Conservation (phyloP, 2,888 invertebrate genomes). For the Idaea straminata region DNA sequence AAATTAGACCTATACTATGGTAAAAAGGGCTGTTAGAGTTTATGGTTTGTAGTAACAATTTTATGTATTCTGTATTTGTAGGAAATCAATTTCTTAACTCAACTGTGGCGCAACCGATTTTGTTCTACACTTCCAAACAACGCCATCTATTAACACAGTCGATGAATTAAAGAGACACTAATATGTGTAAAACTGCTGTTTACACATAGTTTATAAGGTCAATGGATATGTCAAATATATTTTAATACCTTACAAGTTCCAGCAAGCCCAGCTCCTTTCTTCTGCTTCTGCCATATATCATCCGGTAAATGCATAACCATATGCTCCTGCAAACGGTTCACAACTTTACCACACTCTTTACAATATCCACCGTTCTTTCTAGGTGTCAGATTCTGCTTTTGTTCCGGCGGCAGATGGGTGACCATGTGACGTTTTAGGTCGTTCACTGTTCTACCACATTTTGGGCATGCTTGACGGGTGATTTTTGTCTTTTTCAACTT, state of each 20-base stretch:
- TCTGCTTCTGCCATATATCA: background rate
- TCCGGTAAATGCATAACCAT: constrained; percentile 42
- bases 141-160: too few species aligned
- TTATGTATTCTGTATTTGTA: too few species aligned
- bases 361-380: constrained; percentile 41
- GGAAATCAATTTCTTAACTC: too few species aligned
- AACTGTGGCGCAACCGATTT: too few species aligned
- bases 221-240: background rate
- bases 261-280: background rate
- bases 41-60: too few species aligned
- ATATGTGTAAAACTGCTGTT: too few species aligned
- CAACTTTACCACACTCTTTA: constrained; percentile 61
- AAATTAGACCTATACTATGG: too few species aligned
- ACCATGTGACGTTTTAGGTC: background rate
- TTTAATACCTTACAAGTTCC: background rate
- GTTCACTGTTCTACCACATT: constrained; percentile 2
- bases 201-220: too few species aligned
- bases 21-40: too few species aligned
- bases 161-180: too few species aligned
- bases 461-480: background rate
- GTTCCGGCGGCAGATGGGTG: background rate
- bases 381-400: background rate
- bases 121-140: too few species aligned
- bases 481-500: background rate
- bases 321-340: constrained; percentile 53